Evolutionary conservation across 2,888 invertebrate species (phyloP).

Genomic region (Phlogophora meticulosa): DNA sequence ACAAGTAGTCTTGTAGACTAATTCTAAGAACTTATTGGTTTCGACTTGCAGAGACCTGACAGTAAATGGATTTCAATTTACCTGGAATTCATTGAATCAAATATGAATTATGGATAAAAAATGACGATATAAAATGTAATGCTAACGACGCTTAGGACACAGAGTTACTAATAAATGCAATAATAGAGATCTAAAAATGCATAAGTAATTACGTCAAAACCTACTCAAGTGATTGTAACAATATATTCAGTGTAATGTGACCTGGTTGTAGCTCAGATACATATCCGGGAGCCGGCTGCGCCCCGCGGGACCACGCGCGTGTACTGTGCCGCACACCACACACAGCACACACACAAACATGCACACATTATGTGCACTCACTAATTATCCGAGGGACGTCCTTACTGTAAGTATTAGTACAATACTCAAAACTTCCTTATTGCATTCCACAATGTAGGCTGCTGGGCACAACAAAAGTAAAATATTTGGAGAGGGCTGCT

Average conservation of each 20-base stretch:
- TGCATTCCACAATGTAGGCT: too few species aligned
- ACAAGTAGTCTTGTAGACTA: background rate
- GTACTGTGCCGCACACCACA: too few species aligned
- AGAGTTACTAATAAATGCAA: background rate
- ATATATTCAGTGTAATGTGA: too few species aligned
- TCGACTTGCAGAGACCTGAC: background rate
- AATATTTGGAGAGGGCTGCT: too few species aligned
- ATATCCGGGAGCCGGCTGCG: background rate
- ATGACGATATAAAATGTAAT: slow-evolving; percentile 6
- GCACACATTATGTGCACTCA: too few species aligned
- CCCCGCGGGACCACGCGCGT: background rate
- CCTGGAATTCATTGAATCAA: background rate
- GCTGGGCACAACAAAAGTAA: too few species aligned
- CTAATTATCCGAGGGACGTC: too few species aligned
- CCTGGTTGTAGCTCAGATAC: background rate
- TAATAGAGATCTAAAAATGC: too few species aligned
- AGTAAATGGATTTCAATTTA: background rate
- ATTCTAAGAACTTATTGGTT: background rate
- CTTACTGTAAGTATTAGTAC: too few species aligned
- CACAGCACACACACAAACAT: too few species aligned
- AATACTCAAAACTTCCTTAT: too few species aligned
- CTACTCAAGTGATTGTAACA: too few species aligned
- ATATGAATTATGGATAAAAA: slow-evolving; percentile 6
- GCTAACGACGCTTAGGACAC: background rate
- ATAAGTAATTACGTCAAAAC: background rate